Base-by-base conservation (phyloP, 2,113 vertebrate species). In the Toxotes chatareus region DNA sequence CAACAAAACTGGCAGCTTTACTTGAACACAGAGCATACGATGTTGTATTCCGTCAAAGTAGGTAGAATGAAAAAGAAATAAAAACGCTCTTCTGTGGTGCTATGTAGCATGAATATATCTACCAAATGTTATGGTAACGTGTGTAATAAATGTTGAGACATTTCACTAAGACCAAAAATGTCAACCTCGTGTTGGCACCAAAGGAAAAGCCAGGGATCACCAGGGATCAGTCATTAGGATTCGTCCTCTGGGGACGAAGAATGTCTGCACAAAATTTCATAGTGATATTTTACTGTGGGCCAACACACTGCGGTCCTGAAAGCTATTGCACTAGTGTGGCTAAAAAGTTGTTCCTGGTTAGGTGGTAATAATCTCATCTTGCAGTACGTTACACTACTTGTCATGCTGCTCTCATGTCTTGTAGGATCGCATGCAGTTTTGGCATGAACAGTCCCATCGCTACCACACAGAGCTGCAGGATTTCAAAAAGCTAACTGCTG, bases 391-490 rank as follows among this genome's bases (percentile, higher is more conserved):
- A 4, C 40, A 53, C 65, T 19, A 47, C 31, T 65, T 67, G 8
- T 40, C 27, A 80, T 73, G 10, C 34, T 75, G 14, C 77, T 17
- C 31, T 16, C 14, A 5, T 47, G 1, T 81, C 47, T 65, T 14
- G 2, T 86, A 99, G 98, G 97, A 98, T 60, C 95, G 97, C 23
- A 97, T 99, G 92, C 94, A 96, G 0, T 90, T 97, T 78, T 99
- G 97, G 96, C 96, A 98, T 0, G 96, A 98, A 16, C 97, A 98
- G 73, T 95, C 95, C 31, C 96, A 94, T 68, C 97, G 96, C 44
- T 97, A 98, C 79, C 96, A 95, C 65, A 92, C 94, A 0, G 97
- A 99, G 89, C 93, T 97, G 86, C 93, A 94, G 62, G 96, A 98
- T 79, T 98, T 99, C 91, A 96, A 96, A 86, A 97, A 97, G 93